phyloP scores from a whole-genome alignment of 2,888 invertebrate genomes.

The Andricus curvator region DNA sequence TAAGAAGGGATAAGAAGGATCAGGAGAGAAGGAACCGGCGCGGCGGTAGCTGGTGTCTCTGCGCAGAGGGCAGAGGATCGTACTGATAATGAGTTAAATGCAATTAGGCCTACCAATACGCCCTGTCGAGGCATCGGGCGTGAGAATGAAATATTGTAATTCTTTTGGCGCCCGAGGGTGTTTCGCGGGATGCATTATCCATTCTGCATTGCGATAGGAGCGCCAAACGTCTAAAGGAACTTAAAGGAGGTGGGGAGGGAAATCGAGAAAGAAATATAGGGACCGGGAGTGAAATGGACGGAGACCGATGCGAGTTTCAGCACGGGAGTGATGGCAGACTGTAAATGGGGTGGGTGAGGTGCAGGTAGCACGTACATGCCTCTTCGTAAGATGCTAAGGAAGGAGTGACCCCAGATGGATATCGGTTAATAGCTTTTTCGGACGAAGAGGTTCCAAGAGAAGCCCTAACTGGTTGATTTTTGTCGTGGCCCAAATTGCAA shows the following conservation, averaged over 20 bases:
- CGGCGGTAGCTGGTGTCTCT: slow-evolving; percentile 18
- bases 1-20: slow-evolving; percentile 15
- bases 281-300: slow-evolving; percentile 29
- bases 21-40: slow-evolving; percentile 8
- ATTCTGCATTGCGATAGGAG: slow-evolving; percentile 64
- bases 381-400: slow-evolving; percentile 58
- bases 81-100: slow-evolving; percentile 59
- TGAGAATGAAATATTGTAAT: slow-evolving; percentile 73
- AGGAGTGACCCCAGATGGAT: slow-evolving; percentile 74
- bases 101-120: slow-evolving; percentile 57
- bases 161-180: slow-evolving; percentile 68
- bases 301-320: slow-evolving; percentile 39
- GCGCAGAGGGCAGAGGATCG: slow-evolving; percentile 43
- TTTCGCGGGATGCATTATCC: slow-evolving; percentile 65
- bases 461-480: slow-evolving; percentile 39
- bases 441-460: slow-evolving; percentile 17
- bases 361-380: slow-evolving; percentile 47
- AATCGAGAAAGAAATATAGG: slow-evolving; percentile 37
- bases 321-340: slow-evolving; percentile 38
- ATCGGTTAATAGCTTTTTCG: slow-evolving; percentile 75
- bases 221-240: slow-evolving; percentile 49
- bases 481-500: slow-evolving; percentile 41
- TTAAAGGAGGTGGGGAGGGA: slow-evolving; percentile 24
- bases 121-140: slow-evolving; percentile 61
- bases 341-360: slow-evolving; percentile 38